phyloP scores from a whole-genome alignment of 2,888 invertebrate species.

The Yponomeuta plumbellus region DNA sequence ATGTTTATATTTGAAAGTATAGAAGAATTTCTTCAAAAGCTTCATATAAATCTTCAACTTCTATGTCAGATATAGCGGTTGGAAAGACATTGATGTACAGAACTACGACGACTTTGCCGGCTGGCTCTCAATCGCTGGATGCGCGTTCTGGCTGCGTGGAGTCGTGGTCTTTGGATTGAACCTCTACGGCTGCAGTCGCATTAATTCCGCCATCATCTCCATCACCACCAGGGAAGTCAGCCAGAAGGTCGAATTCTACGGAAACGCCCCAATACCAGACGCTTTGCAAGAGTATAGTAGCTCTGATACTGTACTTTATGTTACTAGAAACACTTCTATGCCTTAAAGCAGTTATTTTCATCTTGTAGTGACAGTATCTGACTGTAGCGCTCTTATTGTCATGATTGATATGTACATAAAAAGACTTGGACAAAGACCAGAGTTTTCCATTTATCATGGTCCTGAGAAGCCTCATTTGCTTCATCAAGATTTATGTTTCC shows the following conservation, averaged over 20 bases:
- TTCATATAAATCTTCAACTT: background rate
- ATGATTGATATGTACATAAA: no score
- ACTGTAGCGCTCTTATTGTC: no score
- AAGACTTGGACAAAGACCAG: no score
- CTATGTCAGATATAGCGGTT: slow-evolving; percentile 46
- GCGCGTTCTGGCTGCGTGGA: slow-evolving; percentile 50
- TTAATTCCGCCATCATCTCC: slow-evolving; percentile 31
- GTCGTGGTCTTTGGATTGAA: slow-evolving; percentile 41
- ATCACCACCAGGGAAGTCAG: slow-evolving; percentile 39
- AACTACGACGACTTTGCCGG: slow-evolving; percentile 49
- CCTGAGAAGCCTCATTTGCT: no score
- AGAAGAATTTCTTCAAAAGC: no score
- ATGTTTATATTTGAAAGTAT: no score
- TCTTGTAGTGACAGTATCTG: no score
- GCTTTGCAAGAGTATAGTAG: slow-evolving; percentile 20
- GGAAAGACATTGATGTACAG: slow-evolving; percentile 43
- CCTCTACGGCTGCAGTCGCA: slow-evolving; percentile 40
- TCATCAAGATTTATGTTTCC: no score
- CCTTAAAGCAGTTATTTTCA: background rate
- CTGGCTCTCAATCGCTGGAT: slow-evolving; percentile 52
- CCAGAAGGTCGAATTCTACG: slow-evolving; percentile 27
- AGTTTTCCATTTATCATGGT: no score
- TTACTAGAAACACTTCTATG: background rate
- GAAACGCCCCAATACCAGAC: slow-evolving; percentile 45
- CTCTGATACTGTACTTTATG: background rate